Evolutionary conservation across 2,113 vertebrate genomes (phyloP).

Genomic region (Zootoca vivipara): DNA sequence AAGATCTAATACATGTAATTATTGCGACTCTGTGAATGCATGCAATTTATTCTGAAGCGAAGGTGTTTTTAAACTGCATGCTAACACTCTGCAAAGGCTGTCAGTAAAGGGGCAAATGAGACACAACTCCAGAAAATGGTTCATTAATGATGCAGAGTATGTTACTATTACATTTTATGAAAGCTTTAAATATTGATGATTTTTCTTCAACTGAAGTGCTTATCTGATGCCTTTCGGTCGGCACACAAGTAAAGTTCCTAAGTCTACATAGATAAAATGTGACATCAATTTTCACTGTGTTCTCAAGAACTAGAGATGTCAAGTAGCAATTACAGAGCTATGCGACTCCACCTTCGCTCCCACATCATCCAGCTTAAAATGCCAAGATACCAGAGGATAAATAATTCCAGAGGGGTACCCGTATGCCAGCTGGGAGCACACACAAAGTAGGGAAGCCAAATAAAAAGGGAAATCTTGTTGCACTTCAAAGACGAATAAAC

Average conservation of each 20-base stretch:
- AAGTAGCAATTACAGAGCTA: neutral
- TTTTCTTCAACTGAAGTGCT: neutral
- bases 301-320: neutral
- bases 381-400: neutral
- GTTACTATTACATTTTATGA: neutral
- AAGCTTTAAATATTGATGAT: conserved; percentile 16
- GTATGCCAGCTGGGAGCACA: neutral
- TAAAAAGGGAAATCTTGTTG: neutral
- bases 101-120: neutral
- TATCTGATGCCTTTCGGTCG: neutral
- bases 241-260: neutral
- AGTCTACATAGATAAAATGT: neutral
- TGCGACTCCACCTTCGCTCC: neutral
- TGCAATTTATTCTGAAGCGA: neutral
- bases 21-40: neutral
- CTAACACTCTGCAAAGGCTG: neutral
- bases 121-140: neutral
- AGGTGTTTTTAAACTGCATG: neutral
- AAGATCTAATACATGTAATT: neutral
- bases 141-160: conserved; percentile 2
- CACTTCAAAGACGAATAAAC: neutral
- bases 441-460: neutral
- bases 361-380: neutral
- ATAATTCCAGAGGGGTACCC: neutral
- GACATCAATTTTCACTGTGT: neutral